A percentile compares a stretch with the other conserved stretches of the same genome.
These are phyloP conservation scores for Calameuta pallipes DNA, from an alignment of 2,888 invertebrate species.

Conservation along the genomic window DNA sequence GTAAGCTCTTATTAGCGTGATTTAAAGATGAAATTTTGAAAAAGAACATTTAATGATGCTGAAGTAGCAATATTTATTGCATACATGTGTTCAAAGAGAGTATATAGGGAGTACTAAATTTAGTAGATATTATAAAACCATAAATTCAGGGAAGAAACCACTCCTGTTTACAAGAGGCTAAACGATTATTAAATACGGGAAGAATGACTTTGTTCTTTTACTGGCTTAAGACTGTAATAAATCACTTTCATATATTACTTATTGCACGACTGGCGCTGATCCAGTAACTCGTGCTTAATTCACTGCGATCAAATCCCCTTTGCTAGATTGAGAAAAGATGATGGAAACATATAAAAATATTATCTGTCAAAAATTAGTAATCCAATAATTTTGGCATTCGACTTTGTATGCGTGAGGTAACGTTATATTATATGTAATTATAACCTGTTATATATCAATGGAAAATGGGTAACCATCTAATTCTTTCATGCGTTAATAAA, in stretches of 20 bases:
- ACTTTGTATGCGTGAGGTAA: not conserved
- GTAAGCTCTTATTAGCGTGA: not conserved
- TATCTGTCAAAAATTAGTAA: not conserved
- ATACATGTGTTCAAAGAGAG: not conserved
- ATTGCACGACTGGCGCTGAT: not conserved
- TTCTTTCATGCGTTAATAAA: too few relatives aligned
- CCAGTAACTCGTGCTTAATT: not conserved
- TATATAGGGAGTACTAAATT: not conserved
- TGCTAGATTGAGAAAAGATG: not conserved
- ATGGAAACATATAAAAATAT: not conserved
- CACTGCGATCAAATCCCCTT: not conserved
- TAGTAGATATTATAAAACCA: not conserved
- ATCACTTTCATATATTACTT: not conserved
- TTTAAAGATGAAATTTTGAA: not conserved
- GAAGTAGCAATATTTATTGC: not conserved
- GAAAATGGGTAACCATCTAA: too few relatives aligned
- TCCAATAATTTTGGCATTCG: not conserved
- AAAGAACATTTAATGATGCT: not conserved
- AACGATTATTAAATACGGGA: not conserved
- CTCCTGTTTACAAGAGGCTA: not conserved
- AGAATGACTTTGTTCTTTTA: not conserved
- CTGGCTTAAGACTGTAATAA: not conserved
- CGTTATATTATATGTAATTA: not conserved
- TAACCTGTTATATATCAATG: not conserved
- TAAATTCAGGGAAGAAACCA: not conserved